Percentiles rank a stretch among this genome's conserved stretches.
Evolutionary conservation across 2,113 vertebrate species (phyloP).

Genomic region (Mugil cephalus): DNA sequence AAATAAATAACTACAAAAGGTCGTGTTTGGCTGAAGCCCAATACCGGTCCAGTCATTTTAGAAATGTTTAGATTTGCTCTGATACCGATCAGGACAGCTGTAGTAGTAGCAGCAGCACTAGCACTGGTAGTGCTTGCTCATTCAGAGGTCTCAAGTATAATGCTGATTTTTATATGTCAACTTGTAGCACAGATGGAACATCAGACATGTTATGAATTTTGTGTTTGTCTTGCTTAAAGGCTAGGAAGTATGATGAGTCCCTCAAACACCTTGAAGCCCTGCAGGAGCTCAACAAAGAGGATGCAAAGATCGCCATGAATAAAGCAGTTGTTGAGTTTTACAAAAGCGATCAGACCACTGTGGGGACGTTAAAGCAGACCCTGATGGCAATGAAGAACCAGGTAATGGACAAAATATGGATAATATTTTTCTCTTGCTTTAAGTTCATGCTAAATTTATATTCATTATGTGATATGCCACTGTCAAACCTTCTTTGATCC

Average conservation of each 20-base stretch:
- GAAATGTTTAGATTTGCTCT: no score
- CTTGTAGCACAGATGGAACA: no score
- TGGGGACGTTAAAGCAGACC: constrained; percentile 91
- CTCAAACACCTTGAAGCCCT: constrained; percentile 91
- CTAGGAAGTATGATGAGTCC: constrained; percentile 92
- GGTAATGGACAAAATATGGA: constrained; percentile 77
- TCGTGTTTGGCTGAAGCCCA: no score
- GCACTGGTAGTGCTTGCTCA: no score
- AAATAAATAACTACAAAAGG: no score
- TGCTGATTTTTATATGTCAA: no score
- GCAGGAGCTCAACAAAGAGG: constrained; percentile 96
- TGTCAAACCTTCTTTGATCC: no score
- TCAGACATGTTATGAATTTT: not conserved
- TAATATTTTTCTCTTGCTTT: not conserved
- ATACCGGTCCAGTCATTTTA: no score
- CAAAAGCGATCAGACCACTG: constrained; percentile 93
- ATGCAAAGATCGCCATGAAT: constrained; percentile 97
- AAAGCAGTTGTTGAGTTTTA: constrained; percentile 95
- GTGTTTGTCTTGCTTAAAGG: constrained; percentile 75
- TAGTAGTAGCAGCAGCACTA: no score
- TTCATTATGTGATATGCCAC: no score
- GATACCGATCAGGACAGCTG: no score
- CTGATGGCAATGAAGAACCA: constrained; percentile 94
- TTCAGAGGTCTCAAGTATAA: no score
- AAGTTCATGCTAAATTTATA: not conserved